Percentiles rank a stretch among this genome's conserved stretches.
Evolutionary conservation across 1,140 invertebrate genomes (phyloP).

Genomic region (Drosophila tropicalis): DNA sequence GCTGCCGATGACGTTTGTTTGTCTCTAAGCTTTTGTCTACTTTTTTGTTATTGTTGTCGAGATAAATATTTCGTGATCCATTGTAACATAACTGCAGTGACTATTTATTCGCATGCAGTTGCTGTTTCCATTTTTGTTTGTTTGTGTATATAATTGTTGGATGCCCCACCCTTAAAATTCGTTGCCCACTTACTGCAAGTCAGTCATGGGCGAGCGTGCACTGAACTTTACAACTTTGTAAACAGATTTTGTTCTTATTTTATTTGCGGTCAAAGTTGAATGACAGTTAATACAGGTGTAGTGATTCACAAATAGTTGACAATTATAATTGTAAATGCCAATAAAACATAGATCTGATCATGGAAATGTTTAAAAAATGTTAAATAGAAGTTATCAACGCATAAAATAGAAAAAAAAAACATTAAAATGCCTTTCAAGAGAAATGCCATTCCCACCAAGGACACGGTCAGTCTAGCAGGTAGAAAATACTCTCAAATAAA

Average conservation of each 20-base stretch:
- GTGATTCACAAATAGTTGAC: background rate
- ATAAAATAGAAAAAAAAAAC: background rate
- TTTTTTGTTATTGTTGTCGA: constrained; percentile 33
- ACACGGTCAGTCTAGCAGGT: constrained; percentile 11
- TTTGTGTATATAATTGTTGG: constrained; percentile 66
- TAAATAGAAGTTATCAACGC: background rate
- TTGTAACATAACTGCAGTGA: background rate
- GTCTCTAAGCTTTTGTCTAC: constrained; percentile 40
- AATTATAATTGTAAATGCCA: too few relatives aligned
- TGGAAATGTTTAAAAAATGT: too few relatives aligned
- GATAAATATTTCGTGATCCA: constrained; percentile 13
- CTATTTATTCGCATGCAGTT: constrained; percentile 7
- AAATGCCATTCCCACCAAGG: constrained; percentile 27
- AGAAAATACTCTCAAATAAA: constrained; percentile 65
- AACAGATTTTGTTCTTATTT: constrained; percentile 40
- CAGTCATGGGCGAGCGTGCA: constrained; percentile 71
- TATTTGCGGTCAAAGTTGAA: constrained; percentile 74
- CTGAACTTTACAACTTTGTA: constrained; percentile 52
- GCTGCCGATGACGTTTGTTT: constrained; percentile 62
- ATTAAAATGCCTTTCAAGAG: background rate
- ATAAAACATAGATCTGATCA: too few relatives aligned
- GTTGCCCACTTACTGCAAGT: constrained; percentile 35
- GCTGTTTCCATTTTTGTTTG: constrained; percentile 7
- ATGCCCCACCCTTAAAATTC: background rate
- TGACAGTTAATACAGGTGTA: constrained; percentile 40